A percentile compares a stretch with the other conserved stretches of the same genome.
Evolutionary conservation across 2,113 vertebrate genomes (phyloP).

Genomic region (Bubo blakistoni): DNA sequence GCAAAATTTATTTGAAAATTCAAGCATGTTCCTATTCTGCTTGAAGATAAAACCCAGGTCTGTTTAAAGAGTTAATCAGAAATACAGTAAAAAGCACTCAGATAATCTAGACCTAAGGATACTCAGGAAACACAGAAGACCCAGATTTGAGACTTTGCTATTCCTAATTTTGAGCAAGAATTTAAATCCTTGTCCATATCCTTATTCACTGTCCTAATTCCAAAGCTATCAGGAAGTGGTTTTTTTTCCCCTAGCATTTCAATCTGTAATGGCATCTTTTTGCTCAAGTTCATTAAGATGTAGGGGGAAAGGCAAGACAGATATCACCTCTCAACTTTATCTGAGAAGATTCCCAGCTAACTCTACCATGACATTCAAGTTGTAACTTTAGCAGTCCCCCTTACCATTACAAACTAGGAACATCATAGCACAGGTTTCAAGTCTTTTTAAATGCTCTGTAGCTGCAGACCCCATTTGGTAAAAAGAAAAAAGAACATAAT

Average conservation of each 20-base stretch:
- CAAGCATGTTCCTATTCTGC: background rate
- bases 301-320: background rate
- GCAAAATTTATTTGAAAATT: background rate
- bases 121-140: background rate
- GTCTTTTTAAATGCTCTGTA: background rate
- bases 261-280: background rate
- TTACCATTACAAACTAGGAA: background rate
- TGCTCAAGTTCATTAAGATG: background rate
- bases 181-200: background rate
- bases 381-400: background rate
- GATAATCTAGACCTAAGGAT: background rate
- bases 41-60: background rate
- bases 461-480: background rate
- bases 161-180: background rate
- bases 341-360: background rate
- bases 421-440: background rate
- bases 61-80: background rate
- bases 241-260: background rate
- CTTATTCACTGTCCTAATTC: background rate
- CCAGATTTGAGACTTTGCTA: background rate
- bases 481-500: accelerated
- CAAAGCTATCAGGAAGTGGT: background rate
- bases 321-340: background rate
- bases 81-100: background rate
- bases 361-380: background rate